Evolutionary conservation across 2,113 vertebrate species (phyloP), one percentile per base, ranked within the genome.

Genomic region (Ictalurus furcatus): DNA sequence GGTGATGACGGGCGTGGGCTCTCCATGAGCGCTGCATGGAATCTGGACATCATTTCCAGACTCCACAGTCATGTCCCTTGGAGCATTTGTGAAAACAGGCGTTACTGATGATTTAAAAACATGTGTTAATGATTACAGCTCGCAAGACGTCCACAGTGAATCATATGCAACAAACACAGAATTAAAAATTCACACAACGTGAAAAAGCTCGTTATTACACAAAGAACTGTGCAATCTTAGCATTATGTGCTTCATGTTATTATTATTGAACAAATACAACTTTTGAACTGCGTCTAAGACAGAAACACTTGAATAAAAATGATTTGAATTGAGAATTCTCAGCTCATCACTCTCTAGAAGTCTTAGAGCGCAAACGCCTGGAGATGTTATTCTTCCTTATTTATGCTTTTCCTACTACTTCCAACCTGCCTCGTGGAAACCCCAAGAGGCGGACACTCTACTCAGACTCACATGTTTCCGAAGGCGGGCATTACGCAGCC

Each of bases 21-120:
- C 98, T 86, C 98, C 98, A 92, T 98, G 97, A 92, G 98, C 97
- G 2, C 97, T 97, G 95, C 98, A 99, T 0, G 97, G 96, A 92
- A 99, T 97, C 96, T 98, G 98, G 88, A 97, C 96, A 0, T 97
- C 97, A 93, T 96, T 95, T 89, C 98, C 98, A 94, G 98, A 98
- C 92, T 98, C 98, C 90, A 97, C 97, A 0, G 97, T 99, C 96
- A 96, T 93, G 95, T 99, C 98, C 91, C 96, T 97, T 90, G 98
- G 98, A 91, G 97, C 91, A 88, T 96, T 99, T 93, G 96, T 96
- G 93, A 99, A 99, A 93, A 99, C 97, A 44, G 98, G 98, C 88
- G 97, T 98, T 94, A 99, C 98, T 99, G 92, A 95, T 96, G 95
- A 95, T 94, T 95, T 94, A 94, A 95, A 96, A 95, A 88, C 92